These are phyloP conservation scores for Elephas maximus DNA, from an alignment of 2,113 vertebrate genomes.

Conservation along the genomic window DNA sequence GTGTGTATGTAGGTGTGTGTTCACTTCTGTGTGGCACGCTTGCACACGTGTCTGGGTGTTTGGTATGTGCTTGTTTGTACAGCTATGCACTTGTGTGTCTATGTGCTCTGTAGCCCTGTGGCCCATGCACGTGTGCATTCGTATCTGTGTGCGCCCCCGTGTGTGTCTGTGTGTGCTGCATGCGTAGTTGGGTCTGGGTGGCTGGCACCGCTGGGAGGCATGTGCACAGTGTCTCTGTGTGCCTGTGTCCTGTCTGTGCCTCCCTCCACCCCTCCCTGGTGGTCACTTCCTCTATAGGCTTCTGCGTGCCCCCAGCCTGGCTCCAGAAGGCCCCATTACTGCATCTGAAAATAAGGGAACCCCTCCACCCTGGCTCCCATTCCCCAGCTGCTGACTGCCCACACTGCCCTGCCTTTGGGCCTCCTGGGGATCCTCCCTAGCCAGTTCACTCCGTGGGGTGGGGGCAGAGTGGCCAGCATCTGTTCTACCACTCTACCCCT, in stretches of 20 bases:
- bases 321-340: not conserved
- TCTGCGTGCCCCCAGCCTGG: not conserved
- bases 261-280: fast-evolving
- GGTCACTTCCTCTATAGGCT: not conserved
- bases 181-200: not conserved
- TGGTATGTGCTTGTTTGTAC: not conserved
- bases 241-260: not conserved
- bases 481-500: not conserved
- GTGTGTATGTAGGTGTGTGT: not conserved
- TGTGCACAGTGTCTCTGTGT: not conserved
- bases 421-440: not conserved
- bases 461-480: too few relatives aligned
- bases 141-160: too few relatives aligned
- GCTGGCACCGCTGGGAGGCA: not conserved
- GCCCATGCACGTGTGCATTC: fast-evolving
- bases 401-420: not conserved
- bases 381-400: not conserved
- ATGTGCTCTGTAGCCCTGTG: not conserved
- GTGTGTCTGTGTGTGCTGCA: not conserved
- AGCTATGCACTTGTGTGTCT: not conserved
- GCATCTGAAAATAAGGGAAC: not conserved
- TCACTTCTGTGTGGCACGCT: not conserved
- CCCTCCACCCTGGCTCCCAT: not conserved
- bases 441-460: not conserved
- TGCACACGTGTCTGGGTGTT: not conserved